phyloP scores from a whole-genome alignment of 2,888 invertebrate species.

The Campopleginae sp. region DNA sequence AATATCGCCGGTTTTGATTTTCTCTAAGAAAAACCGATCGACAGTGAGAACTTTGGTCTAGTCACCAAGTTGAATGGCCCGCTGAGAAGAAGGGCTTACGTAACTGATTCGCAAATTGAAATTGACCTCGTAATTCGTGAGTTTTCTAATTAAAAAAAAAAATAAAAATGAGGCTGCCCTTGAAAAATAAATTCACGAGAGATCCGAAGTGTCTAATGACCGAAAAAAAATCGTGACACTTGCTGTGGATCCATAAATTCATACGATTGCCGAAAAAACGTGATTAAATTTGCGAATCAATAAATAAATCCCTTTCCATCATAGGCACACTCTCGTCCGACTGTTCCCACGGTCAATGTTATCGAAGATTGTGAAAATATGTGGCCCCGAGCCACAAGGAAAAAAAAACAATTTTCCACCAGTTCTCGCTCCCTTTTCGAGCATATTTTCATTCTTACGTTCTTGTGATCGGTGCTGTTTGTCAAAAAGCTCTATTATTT shows the following conservation, averaged over 20 bases:
- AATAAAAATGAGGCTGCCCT: not conserved
- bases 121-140: conserved; percentile 19
- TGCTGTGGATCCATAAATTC: not conserved
- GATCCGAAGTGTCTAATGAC: not conserved
- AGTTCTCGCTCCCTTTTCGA: conserved; percentile 22
- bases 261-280: conserved; percentile 44
- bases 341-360: conserved; percentile 58
- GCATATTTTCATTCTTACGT: conserved; percentile 2
- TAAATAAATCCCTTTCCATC: conserved; percentile 70
- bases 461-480: not conserved
- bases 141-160: not conserved
- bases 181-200: not conserved
- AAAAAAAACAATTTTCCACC: conserved; percentile 31
- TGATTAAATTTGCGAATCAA: conserved; percentile 74
- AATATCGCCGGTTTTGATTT: conserved; percentile 53
- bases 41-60: conserved; percentile 76
- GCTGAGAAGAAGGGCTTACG: conserved; percentile 82
- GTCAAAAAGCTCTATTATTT: conserved; percentile 3
- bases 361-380: conserved; percentile 52
- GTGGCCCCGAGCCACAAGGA: conserved; percentile 45
- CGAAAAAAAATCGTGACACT: not conserved
- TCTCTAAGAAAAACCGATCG: conserved; percentile 63
- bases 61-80: conserved; percentile 83
- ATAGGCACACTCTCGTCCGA: conserved; percentile 71
- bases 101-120: conserved; percentile 79